Evolutionary conservation across 1,140 invertebrate genomes (phyloP), one percentile per base, ranked within the genome.

Genomic region (Halictus rubicundus): DNA sequence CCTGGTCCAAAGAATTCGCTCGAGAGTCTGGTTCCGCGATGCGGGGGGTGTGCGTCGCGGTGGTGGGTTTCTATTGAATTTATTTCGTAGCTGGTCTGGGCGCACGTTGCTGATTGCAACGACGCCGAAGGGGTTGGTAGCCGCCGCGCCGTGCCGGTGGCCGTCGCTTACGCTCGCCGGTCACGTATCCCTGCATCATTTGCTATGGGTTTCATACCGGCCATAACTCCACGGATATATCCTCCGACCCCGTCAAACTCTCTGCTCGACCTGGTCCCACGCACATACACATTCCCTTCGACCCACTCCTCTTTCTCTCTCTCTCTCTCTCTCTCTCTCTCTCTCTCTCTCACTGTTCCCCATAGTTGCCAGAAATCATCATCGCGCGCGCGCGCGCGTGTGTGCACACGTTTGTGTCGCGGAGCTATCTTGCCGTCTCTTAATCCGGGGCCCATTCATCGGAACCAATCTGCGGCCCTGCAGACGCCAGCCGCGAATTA

Each of bases 141-240:
- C 16, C 49, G 14, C 12, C 16, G 49, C 49, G 81, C 66, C 16
- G 49, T 14, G 81, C 66, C 77, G 77, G 82, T 37, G 66, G 76
- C 68, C 63, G 57, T 71, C 73, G 63, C 68, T 85, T 86, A 80
- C 85, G 87, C 87, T 91, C 88, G 80, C 91, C 81, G 85, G 90
- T 93, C 91, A 92, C 92, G 92, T 91, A 92, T 87, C 76, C 88
- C 88, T 90, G 91, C 90, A 92, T 93, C 92, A 93, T 92, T 93
- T 93, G 91, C 91, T 90, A 92, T 93, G 91, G 91, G 90, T 92
- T 92, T 92, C 90, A 92, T 93, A 92, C 89, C 88, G 88, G 90
- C 90, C 90, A 93, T 92, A 93, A 93, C 88, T 92, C 90, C 87
- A 88, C 87, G 88, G 85, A 88, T 90, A 89, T 88, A 90, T 86